phyloP scores from a whole-genome alignment of 2,113 vertebrate species.

The Rhinichthys klamathensis region DNA sequence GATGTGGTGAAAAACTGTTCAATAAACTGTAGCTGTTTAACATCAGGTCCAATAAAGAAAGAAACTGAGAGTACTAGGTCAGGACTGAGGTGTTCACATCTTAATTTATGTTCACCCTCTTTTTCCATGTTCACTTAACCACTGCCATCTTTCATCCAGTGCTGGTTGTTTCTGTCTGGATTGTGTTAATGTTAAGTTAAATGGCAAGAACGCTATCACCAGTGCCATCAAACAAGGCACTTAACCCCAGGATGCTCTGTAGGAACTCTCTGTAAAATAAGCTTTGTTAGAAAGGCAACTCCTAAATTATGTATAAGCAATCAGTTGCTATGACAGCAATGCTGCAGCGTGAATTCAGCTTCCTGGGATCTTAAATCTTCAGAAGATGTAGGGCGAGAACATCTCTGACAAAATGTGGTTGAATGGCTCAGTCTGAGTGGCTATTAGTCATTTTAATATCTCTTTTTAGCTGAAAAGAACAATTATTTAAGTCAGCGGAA shows the following conservation, averaged over 20 bases:
- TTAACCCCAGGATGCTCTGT: neutral
- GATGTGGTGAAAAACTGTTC: neutral
- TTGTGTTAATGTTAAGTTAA: slow-evolving; percentile 17
- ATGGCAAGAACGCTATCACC: slow-evolving; percentile 6
- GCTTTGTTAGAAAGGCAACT: neutral
- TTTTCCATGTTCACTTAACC: neutral
- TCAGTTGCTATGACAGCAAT: slow-evolving; percentile 1
- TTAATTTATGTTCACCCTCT: slow-evolving; percentile 19
- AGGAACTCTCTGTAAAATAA: neutral
- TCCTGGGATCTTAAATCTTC: neutral
- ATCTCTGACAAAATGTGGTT: neutral
- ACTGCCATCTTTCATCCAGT: slow-evolving; percentile 18
- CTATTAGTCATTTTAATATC: neutral
- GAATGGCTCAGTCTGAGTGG: slow-evolving; percentile 12
- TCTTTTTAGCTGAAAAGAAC: neutral
- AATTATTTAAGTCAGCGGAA: neutral
- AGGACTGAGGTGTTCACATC: neutral
- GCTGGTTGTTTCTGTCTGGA: slow-evolving; percentile 31
- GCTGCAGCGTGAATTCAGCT: neutral
- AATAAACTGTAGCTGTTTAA: neutral
- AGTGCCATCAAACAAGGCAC: neutral
- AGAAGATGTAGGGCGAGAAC: neutral
- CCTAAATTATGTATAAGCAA: neutral
- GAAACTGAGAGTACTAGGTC: neutral
- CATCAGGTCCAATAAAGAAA: neutral